A percentile compares a stretch with the other conserved stretches of the same genome.
Evolutionary conservation across 1,140 invertebrate species (phyloP).

Genomic region (Limonius californicus): DNA sequence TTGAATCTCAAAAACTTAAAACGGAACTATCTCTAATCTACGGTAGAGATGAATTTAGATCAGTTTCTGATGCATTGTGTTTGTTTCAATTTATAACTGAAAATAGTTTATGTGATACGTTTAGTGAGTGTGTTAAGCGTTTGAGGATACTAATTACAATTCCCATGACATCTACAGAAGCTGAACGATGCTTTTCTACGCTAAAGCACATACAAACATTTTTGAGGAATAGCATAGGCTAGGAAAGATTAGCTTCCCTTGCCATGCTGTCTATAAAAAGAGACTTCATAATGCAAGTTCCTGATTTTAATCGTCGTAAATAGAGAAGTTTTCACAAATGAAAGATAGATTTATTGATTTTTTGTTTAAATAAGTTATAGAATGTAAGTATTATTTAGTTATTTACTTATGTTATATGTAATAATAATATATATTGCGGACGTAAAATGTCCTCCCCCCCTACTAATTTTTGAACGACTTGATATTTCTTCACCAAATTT

Average conservation of each 20-base stretch:
- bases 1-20: background rate
- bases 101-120: slow-evolving; percentile 27
- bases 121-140: slow-evolving; percentile 24
- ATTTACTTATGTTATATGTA: no score
- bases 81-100: slow-evolving; percentile 24
- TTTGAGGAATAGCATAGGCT: background rate
- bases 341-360: no score
- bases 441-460: no score
- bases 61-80: slow-evolving; percentile 10
- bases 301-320: slow-evolving; percentile 38
- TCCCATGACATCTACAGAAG: slow-evolving; percentile 20
- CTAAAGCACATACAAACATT: slow-evolving; percentile 19
- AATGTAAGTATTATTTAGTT: no score
- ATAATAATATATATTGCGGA: no score
- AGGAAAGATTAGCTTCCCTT: slow-evolving; percentile 14
- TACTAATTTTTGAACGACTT: no score
- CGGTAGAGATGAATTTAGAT: slow-evolving; percentile 18
- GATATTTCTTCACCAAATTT: no score
- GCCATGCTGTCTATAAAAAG: slow-evolving; percentile 20
- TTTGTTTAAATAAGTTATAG: no score
- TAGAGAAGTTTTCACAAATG: no score
- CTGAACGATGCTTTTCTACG: slow-evolving; percentile 21
- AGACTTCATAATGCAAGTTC: slow-evolving; percentile 1
- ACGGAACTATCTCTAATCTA: slow-evolving; percentile 22
- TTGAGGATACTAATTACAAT: slow-evolving; percentile 7